Evolutionary conservation across 2,113 vertebrate species (phyloP).

Genomic region (Neomonachus schauinslandi): DNA sequence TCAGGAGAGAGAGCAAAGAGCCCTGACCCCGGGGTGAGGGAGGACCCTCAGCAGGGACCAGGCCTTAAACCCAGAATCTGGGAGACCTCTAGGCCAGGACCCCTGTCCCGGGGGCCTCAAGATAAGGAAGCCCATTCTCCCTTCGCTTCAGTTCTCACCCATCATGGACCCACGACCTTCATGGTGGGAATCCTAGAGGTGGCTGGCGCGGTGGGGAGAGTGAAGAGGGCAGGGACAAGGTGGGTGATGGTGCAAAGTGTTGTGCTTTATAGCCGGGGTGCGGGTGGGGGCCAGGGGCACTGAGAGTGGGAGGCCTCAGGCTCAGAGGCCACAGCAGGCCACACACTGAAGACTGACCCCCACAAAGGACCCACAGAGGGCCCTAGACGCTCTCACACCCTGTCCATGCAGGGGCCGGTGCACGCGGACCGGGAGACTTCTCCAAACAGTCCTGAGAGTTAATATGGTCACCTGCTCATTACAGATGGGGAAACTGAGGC

Average conservation of each 20-base stretch:
- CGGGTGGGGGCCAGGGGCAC: neutral
- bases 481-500: constrained; percentile 58
- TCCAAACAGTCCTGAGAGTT: constrained; percentile 72
- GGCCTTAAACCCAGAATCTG: neutral
- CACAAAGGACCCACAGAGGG: neutral
- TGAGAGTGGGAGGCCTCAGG: neutral
- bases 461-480: constrained; percentile 48
- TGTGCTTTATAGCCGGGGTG: constrained; percentile 65
- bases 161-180: neutral
- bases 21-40: neutral
- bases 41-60: neutral
- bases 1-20: neutral
- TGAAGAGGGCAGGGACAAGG: neutral
- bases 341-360: neutral
- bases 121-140: neutral
- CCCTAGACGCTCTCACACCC: neutral
- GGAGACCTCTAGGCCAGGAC: neutral
- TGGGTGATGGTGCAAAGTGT: neutral
- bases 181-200: neutral
- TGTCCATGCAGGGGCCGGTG: neutral
- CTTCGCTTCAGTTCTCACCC: neutral
- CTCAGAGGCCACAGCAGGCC: neutral
- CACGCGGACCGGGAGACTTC: neutral
- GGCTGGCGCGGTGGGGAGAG: neutral
- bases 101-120: neutral